Base-by-base conservation (phyloP, 2,797 vertebrate species). In the Galagoides demidoff region DNA sequence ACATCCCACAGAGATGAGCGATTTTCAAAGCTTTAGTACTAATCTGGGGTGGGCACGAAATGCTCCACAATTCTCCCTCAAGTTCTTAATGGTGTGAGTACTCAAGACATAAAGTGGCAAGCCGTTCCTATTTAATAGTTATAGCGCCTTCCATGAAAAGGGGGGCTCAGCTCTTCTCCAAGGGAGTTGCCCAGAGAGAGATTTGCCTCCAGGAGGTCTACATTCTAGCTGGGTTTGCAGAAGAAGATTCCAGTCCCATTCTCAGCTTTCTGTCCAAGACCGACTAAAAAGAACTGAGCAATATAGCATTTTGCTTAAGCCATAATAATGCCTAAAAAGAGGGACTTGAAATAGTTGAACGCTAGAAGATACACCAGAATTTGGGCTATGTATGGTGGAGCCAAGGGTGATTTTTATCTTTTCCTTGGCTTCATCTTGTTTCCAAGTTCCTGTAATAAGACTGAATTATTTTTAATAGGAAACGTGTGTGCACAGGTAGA, bases 21-120 rank as follows among this genome's bases (percentile, higher is more conserved):
- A 84, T 88, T 94, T 73, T 81, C 85, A 95, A 94, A 94, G 82
- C 85, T 93, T 90, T 37, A 6, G 68, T 29, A 90, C 94, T 74
- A 94, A 95, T 77, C 88, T 45, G 45, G 64, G 45, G 64, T 86
- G 9, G 55, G 55, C 55, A 52, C 2, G 43, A 68, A 63, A 73
- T 11, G 7, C 31, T 81, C 85, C 64, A 37, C 61, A 81, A 92
- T 16, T 57, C 57, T 92, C 59, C 78, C 34, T 22, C 7, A 45
- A 55, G 78, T 52, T 83, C 74, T 89, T 92, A 49, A 68, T 64
- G 85, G 68, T 45, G 82, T 73, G 12, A 74, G 23, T 31, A 59
- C 45, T 71, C 59, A n/a, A n/a, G 64, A 95, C 64, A 89, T 14
- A 89, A 89, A 90, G 84, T 61, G 6, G 2, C 16, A 25, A 81